Conservation (phyloP, 2,797 vertebrate species). For the Gambelia wislizenii region DNA sequence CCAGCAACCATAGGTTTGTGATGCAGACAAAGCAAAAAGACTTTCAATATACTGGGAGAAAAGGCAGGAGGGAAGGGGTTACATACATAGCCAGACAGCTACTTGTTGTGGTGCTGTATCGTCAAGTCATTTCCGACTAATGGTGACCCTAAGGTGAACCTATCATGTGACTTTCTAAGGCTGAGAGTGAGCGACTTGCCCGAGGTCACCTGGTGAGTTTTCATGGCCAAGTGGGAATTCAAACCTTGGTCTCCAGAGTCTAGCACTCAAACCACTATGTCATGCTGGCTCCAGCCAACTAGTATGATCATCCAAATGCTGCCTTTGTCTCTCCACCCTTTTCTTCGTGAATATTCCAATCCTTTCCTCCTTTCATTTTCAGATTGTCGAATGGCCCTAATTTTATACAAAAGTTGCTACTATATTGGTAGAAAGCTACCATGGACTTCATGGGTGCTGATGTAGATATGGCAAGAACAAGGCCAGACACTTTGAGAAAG, state of each 20-base stretch:
- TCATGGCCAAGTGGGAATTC: too few species aligned
- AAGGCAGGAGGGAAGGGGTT: neutral
- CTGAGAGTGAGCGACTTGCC: too few species aligned
- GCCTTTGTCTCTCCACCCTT: neutral
- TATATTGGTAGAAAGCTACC: neutral
- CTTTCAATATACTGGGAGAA: too few species aligned
- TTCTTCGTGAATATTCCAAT: neutral
- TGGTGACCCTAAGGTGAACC: too few species aligned
- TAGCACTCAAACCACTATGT: too few species aligned
- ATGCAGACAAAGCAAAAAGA: neutral
- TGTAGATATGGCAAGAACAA: neutral
- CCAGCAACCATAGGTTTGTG: neutral
- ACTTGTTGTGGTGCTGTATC: too few species aligned
- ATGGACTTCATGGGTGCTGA: neutral
- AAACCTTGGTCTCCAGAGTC: too few species aligned
- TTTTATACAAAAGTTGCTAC: neutral
- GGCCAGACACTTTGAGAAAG: neutral
- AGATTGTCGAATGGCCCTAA: neutral
- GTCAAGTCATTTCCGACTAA: too few species aligned
- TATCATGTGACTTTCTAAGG: too few species aligned
- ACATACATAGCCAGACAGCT: neutral
- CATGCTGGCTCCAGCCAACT: neutral
- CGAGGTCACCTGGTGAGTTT: too few species aligned
- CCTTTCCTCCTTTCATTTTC: constrained; percentile 29
- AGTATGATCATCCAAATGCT: neutral